These are phyloP conservation scores for Homalodisca vitripennis DNA, from an alignment of 1,140 invertebrate species.

Conservation along the genomic window DNA sequence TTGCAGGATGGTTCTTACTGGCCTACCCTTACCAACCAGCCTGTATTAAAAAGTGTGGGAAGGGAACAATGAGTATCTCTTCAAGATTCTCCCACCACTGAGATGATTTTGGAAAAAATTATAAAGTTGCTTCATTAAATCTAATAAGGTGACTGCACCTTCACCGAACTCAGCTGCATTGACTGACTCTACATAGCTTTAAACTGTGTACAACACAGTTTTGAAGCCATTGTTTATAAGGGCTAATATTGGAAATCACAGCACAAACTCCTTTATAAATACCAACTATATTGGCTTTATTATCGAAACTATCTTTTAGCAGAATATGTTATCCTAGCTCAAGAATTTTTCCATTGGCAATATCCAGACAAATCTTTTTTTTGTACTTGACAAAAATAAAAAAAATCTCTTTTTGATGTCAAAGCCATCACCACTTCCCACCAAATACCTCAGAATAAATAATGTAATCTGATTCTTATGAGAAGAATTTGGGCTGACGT, in stretches of 20 bases:
- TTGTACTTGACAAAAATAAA: background rate
- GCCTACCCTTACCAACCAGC: background rate
- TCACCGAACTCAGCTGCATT: conserved; percentile 5
- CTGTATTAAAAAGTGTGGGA: background rate
- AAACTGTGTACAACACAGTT: conserved; percentile 1
- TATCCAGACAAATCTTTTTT: background rate
- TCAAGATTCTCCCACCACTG: background rate
- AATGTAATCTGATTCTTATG: background rate
- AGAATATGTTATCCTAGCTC: background rate
- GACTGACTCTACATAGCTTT: background rate
- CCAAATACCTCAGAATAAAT: background rate
- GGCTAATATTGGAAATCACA: background rate
- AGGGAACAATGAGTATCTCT: background rate
- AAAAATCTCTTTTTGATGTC: conserved; percentile 6
- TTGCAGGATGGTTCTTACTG: too few species aligned
- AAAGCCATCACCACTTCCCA: background rate
- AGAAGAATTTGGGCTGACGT: background rate
- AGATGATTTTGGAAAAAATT: background rate
- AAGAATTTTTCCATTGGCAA: conserved; percentile 6
- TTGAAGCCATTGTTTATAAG: background rate
- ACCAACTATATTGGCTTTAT: background rate
- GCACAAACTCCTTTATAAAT: background rate
- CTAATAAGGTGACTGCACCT: background rate
- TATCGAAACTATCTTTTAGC: background rate
- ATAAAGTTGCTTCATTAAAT: conserved; percentile 6